These are phyloP conservation scores for Pogonophryne albipinna DNA, from an alignment of 2,797 vertebrate genomes.

Conservation along the genomic window DNA sequence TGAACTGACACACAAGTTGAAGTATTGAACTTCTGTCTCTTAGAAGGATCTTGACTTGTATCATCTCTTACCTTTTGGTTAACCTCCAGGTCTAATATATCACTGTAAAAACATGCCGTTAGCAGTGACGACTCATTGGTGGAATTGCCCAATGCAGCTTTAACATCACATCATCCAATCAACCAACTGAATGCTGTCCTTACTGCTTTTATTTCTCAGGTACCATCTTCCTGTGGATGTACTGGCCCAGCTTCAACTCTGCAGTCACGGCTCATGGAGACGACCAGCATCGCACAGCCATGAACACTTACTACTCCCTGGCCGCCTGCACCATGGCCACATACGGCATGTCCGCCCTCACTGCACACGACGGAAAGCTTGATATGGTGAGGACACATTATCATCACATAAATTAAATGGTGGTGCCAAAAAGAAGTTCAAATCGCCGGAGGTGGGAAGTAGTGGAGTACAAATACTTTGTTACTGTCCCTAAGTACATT, in stretches of 20 bases:
- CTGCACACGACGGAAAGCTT: slow-evolving; percentile 84
- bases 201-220: slow-evolving; percentile 73
- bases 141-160: background rate
- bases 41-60: background rate
- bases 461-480: no score
- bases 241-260: slow-evolving; percentile 96
- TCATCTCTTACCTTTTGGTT: background rate
- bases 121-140: background rate
- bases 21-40: background rate
- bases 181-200: background rate
- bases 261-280: slow-evolving; percentile 79
- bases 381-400: slow-evolving; percentile 86
- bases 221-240: slow-evolving; percentile 95
- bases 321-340: slow-evolving; percentile 88
- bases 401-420: no score
- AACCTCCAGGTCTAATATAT: background rate
- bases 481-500: no score
- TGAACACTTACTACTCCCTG: slow-evolving; percentile 95
- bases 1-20: background rate
- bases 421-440: no score
- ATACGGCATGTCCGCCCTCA: slow-evolving; percentile 86
- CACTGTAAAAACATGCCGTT: background rate
- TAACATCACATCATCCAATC: background rate
- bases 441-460: no score
- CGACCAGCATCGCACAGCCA: slow-evolving; percentile 88